These are phyloP conservation scores for Bradypodion ventrale DNA, from an alignment of 2,797 vertebrate species.

Conservation along the genomic window DNA sequence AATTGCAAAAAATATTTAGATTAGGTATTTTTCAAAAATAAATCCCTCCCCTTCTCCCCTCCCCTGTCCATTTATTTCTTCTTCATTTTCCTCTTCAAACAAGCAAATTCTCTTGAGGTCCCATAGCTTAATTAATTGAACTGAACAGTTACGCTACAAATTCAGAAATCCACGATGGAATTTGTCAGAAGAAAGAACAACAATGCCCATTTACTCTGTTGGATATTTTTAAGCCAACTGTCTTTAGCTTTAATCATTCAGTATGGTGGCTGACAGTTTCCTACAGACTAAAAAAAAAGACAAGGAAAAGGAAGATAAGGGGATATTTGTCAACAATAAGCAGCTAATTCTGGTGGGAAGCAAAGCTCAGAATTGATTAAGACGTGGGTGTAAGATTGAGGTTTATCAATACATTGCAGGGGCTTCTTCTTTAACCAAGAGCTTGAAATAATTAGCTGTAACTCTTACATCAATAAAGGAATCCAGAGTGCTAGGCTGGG, in stretches of 20 bases:
- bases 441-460: conserved; percentile 58
- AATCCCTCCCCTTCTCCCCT: not conserved
- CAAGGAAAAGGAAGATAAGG: conserved; percentile 61
- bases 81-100: conserved; percentile 40
- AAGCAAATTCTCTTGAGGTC: conserved; percentile 52
- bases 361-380: conserved; percentile 65
- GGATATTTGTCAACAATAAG: conserved; percentile 60
- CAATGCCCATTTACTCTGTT: conserved; percentile 48
- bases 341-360: conserved; percentile 58
- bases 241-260: conserved; percentile 58
- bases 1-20: not conserved
- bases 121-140: conserved; percentile 65
- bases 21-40: not conserved
- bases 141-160: conserved; percentile 27
- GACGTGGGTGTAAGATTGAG: conserved; percentile 51
- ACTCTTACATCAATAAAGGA: too few species aligned
- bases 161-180: conserved; percentile 60
- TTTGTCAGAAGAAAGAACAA: conserved; percentile 53
- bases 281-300: conserved; percentile 25
- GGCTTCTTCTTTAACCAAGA: conserved; percentile 47
- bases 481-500: too few species aligned
- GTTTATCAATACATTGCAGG: conserved; percentile 66
- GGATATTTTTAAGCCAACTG: conserved; percentile 36
- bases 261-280: conserved; percentile 49
- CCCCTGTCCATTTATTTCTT: not conserved